Conservation (phyloP, 2,888 invertebrate species). For the Zhengitettix transpicula region DNA sequence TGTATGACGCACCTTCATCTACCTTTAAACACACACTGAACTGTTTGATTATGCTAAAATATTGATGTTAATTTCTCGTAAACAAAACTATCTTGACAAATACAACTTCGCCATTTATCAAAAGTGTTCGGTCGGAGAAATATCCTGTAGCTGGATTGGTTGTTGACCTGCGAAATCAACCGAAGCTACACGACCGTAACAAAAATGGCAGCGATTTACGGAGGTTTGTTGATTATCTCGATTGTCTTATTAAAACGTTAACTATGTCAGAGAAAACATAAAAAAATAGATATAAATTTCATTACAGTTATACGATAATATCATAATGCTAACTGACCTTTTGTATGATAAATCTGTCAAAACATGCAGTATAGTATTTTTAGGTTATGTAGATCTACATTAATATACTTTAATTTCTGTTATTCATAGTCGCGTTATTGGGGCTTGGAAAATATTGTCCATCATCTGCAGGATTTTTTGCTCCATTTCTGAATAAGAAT, state of each 20-base stretch:
- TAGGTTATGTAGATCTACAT: too few species aligned
- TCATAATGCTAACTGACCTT: too few species aligned
- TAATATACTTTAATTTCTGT: too few species aligned
- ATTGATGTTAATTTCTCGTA: slow-evolving; percentile 29
- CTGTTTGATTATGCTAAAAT: slow-evolving; percentile 2
- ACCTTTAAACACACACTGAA: slow-evolving; percentile 30
- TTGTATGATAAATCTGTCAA: too few species aligned
- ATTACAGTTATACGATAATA: too few species aligned
- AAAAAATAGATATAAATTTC: too few species aligned
- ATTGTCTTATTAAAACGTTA: too few species aligned
- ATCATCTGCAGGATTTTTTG: background rate
- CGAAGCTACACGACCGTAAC: background rate
- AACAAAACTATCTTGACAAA: slow-evolving; percentile 51
- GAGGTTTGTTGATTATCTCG: background rate
- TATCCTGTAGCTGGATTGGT: background rate
- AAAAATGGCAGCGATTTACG: background rate
- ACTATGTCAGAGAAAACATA: too few species aligned
- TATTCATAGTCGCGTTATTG: too few species aligned
- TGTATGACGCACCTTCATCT: slow-evolving; percentile 42
- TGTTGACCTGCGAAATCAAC: background rate
- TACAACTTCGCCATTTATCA: slow-evolving; percentile 42
- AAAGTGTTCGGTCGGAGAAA: slow-evolving; percentile 1
- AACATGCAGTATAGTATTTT: too few species aligned
- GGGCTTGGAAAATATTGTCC: too few species aligned
- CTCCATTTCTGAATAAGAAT: background rate